Evolutionary conservation across 1,140 invertebrate species (phyloP), one percentile per base, ranked within the genome.

Genomic region (Laodelphax striatellus): DNA sequence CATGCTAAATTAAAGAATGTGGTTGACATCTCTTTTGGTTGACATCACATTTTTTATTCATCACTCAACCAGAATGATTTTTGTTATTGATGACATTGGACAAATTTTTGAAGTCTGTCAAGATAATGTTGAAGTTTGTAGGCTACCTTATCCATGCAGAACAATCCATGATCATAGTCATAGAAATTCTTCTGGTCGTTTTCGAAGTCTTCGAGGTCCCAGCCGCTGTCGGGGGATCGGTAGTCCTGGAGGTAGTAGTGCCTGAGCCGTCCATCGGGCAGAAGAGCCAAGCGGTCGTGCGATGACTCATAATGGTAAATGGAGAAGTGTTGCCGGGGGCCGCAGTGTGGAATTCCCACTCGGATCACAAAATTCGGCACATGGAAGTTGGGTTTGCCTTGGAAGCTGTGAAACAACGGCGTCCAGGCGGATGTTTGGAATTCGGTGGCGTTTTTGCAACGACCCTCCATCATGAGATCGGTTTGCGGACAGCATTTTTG

Each of bases 401-500:
- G 14, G 4, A 53, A 31, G 14, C 74, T 77, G 62, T 77, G 80
- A 68, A 86, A 85, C 52, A 79, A 72, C 50, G 84, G 83, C 60
- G 70, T 64, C 79, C 83, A 86, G 31, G 72, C 63, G 2, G 71
- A 72, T 55, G 80, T 74, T 64, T 80, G 79, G 52, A 80, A 81
- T 58, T 80, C 71, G 61, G 79, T 74, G 5, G 81, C 73, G 62
- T 78, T 71, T 65, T 77, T 79, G 70, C 87, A 89, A 58, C 73
- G 71, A 41, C 74, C 75, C 63, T 85, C 83, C n/a, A 87, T 70
- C 65, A 86, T 79, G 28, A 90, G 70, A 70, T 90, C 84, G 63
- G 81, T 75, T 17, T 72, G 70, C 67, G 85, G 83, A 72, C 88
- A 90, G 70, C 88, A 91, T 77, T 91, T 91, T 62, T 85, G 83